phyloP scores from a whole-genome alignment of 2,888 invertebrate genomes.

The Sminthurinus aureus region DNA sequence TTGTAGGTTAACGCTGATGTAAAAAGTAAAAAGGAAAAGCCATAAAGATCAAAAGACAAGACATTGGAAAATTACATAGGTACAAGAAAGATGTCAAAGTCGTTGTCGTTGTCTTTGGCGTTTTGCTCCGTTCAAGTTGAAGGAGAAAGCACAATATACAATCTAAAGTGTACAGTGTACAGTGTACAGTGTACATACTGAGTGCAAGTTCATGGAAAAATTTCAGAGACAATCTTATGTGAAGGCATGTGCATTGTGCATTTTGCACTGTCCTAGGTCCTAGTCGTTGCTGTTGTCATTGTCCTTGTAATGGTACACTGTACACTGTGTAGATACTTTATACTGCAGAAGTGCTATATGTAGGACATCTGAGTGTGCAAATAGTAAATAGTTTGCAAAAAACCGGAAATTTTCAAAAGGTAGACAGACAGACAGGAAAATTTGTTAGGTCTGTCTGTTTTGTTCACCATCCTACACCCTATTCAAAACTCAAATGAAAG shows the following conservation, averaged over 20 bases:
- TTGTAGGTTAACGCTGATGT: too few species aligned
- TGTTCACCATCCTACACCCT: too few species aligned
- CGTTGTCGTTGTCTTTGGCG: conserved; percentile 13
- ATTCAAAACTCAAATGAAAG: not conserved
- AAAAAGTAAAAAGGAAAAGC: not conserved
- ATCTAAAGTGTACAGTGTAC: not conserved
- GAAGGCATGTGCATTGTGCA: too few species aligned
- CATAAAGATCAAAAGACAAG: conserved; percentile 18
- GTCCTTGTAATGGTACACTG: too few species aligned
- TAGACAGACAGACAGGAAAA: not conserved
- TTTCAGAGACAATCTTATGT: not conserved
- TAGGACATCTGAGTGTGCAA: too few species aligned
- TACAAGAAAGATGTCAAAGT: conserved; percentile 12
- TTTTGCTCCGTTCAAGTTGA: not conserved
- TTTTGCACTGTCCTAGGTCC: too few species aligned
- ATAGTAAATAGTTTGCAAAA: not conserved
- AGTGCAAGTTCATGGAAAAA: not conserved
- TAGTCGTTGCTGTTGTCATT: too few species aligned
- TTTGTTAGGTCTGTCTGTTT: not conserved
- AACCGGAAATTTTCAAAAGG: too few species aligned
- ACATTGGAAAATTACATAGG: conserved; percentile 14
- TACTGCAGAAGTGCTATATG: too few species aligned
- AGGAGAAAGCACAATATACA: too few species aligned
- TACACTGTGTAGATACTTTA: too few species aligned
- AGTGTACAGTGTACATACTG: too few species aligned